Evolutionary conservation across 1,140 invertebrate species (phyloP).

Genomic region (Bemisia tabaci): DNA sequence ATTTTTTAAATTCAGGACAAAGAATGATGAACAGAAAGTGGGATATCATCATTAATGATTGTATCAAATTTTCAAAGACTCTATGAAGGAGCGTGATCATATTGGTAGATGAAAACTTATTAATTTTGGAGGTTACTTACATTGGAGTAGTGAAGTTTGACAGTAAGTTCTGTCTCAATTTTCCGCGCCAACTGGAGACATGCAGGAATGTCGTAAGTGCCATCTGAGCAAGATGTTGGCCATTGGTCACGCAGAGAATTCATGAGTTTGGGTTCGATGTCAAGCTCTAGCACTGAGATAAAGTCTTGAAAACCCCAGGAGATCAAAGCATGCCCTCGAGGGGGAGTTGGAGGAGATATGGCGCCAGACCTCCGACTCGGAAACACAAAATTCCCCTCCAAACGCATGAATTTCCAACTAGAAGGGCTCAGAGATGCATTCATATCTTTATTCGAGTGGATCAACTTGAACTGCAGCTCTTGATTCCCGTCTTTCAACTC

Average conservation of each 20-base stretch:
- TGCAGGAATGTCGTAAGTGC: constrained; percentile 16
- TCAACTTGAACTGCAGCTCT: constrained; percentile 22
- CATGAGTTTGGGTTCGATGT: constrained; percentile 18
- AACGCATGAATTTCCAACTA: constrained; percentile 22
- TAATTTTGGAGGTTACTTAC: constrained; percentile 18
- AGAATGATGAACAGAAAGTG: too few relatives aligned
- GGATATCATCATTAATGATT: too few relatives aligned
- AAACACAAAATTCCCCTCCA: constrained; percentile 24
- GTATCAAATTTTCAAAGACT: too few relatives aligned
- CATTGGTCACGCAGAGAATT: constrained; percentile 8
- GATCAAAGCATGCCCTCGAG: constrained; percentile 22
- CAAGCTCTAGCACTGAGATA: constrained; percentile 20
- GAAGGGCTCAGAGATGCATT: constrained; percentile 14
- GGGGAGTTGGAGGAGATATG: constrained; percentile 20
- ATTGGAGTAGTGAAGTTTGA: constrained; percentile 22
- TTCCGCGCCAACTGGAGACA: constrained; percentile 24
- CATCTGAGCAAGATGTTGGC: constrained; percentile 11
- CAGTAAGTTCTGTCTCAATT: constrained; percentile 23
- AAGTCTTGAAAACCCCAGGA: constrained; percentile 23
- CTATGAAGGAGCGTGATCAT: too few relatives aligned
- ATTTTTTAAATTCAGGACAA: too few relatives aligned
- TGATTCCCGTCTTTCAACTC: constrained; percentile 20
- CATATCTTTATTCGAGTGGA: constrained; percentile 19
- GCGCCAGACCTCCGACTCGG: constrained; percentile 22
- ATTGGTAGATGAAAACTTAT: too few relatives aligned